phyloP scores from a whole-genome alignment of 2,797 vertebrate genomes.

The Sebastes matsubarae region DNA sequence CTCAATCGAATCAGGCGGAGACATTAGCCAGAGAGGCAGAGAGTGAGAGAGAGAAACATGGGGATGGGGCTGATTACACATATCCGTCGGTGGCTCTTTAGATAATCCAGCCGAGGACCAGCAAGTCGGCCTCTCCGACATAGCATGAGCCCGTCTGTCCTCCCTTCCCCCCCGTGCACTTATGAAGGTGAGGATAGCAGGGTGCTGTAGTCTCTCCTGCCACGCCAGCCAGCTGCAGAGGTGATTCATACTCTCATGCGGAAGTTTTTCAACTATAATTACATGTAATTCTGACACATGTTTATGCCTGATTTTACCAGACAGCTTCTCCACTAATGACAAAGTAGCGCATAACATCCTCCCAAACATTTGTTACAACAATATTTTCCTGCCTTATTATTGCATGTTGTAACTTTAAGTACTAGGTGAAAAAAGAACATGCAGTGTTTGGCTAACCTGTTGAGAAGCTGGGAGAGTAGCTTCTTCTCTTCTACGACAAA shows the following conservation, averaged over 20 bases:
- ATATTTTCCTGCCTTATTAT: constrained; percentile 73
- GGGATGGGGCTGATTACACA: constrained; percentile 80
- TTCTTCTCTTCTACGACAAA: neutral
- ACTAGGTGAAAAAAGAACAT: constrained; percentile 50
- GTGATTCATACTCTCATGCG: constrained; percentile 81
- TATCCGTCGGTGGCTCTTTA: constrained; percentile 78
- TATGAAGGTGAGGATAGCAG: constrained; percentile 73
- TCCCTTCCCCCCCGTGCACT: constrained; percentile 57
- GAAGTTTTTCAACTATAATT: constrained; percentile 86
- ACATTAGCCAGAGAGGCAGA: constrained; percentile 81
- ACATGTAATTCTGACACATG: constrained; percentile 84
- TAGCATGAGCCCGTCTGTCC: constrained; percentile 59
- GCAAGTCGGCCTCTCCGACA: constrained; percentile 61
- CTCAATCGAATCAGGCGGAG: constrained; percentile 83
- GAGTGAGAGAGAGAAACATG: constrained; percentile 78
- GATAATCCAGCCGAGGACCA: constrained; percentile 74
- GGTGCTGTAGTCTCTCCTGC: constrained; percentile 65
- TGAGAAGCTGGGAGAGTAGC: constrained; percentile 19
- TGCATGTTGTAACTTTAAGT: constrained; percentile 71
- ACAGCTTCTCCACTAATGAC: constrained; percentile 79
- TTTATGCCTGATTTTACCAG: constrained; percentile 82
- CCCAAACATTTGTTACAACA: constrained; percentile 78
- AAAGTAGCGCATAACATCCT: constrained; percentile 82
- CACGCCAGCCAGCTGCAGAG: constrained; percentile 76
- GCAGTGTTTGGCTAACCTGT: constrained; percentile 29